Evolutionary conservation across 2,797 vertebrate species (phyloP), one percentile per base, ranked within the genome.

Genomic region (Oryzias sinensis): DNA sequence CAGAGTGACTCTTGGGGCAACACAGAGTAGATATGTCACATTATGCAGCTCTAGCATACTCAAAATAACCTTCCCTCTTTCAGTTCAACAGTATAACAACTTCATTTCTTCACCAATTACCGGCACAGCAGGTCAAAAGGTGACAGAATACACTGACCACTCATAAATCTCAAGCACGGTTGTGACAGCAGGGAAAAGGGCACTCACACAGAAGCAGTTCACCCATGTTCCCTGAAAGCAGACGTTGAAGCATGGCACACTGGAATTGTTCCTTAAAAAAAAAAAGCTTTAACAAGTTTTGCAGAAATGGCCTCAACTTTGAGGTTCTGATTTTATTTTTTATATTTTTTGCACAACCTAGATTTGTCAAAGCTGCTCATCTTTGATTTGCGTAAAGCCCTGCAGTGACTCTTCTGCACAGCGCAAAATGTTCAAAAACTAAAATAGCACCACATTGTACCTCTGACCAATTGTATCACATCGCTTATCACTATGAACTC

Each of bases 71-170:
- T 71, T 74, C 67, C 60, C 62, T 59, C 53, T 51, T 62, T 37
- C 11, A 0, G 13, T 72, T 48, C 71, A 64, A 76, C 77, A 73
- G 40, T 73, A 74, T 85, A 70, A 77, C 62, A 84, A 80, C 75
- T 83, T 78, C 72, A 81, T 87, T 76, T 68, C 69, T 72, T 80
- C 60, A 66, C 77, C 85, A 87, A 89, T 86, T 89, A 87, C 72
- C 1, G 2, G 71, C 55, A 42, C 25, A 16, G 69, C 82, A 79
- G 83, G 77, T 82, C 83, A 84, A 72, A 69, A 76, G 82, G 79
- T 80, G 82, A 72, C 73, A 45, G 53, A 83, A 72, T 53, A 68
- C 60, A 60, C 67, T 62, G 60, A 68, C 67, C 62, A 70, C 59
- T 72, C 76, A 76, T 86, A 85, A 80, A 88, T 87, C 81, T 81